Evolutionary conservation across 2,113 vertebrate genomes (phyloP).

Genomic region (Mesembrinibis cayennensis): DNA sequence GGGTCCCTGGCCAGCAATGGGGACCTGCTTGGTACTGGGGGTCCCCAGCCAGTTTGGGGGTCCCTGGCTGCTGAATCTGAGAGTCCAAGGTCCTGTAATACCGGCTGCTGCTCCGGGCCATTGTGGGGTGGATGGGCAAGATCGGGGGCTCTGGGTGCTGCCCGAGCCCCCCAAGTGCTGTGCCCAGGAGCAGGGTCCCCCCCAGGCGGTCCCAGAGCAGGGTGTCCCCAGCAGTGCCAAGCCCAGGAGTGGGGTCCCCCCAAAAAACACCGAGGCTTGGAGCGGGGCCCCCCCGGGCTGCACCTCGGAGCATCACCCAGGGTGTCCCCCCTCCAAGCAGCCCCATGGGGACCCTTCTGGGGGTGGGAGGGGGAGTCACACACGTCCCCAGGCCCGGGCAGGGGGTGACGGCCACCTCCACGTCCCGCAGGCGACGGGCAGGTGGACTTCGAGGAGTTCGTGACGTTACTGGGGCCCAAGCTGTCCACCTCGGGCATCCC

Average conservation of each 20-base stretch:
- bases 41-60: background rate
- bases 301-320: background rate
- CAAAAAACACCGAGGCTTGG: background rate
- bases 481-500: slow-evolving; percentile 92
- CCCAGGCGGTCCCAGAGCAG: no score
- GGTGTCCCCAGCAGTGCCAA: background rate
- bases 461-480: slow-evolving; percentile 94
- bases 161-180: background rate
- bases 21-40: background rate
- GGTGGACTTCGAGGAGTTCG: slow-evolving; percentile 98
- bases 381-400: accelerated
- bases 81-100: background rate
- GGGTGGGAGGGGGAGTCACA: no score
- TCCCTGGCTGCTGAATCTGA: no score
- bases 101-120: background rate
- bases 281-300: background rate
- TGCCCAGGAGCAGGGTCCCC: background rate
- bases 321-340: no score
- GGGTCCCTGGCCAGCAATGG: background rate
- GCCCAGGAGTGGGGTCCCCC: background rate
- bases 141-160: background rate
- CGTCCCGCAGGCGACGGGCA: slow-evolving; percentile 85
- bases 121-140: background rate
- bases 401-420: accelerated
- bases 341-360: background rate